Percentiles rank a stretch among this genome's conserved stretches.
Evolutionary conservation across 1,140 invertebrate genomes (phyloP).

Genomic region (Battus philenor): DNA sequence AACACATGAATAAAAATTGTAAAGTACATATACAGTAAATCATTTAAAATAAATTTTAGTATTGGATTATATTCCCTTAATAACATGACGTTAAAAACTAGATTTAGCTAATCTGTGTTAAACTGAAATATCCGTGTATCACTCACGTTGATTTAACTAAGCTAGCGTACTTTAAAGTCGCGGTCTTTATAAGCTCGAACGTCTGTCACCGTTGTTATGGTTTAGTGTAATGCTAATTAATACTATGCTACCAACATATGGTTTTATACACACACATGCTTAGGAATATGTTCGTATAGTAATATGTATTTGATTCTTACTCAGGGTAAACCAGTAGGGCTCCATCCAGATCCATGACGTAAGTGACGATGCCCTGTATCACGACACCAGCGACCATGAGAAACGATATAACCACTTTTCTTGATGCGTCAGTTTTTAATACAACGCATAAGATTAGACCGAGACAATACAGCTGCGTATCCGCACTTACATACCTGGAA

Average conservation of each 20-base stretch:
- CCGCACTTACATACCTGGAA: constrained; percentile 41
- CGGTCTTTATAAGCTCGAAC: no score
- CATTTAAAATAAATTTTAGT: no score
- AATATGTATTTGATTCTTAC: no score
- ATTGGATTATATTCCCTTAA: no score
- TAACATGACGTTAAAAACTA: no score
- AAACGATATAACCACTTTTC: not conserved
- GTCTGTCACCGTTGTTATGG: not conserved
- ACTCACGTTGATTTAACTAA: no score
- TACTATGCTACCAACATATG: no score
- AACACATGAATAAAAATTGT: no score
- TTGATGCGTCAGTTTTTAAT: not conserved
- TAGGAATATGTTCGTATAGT: not conserved
- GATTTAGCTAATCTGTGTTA: no score
- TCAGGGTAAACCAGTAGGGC: constrained; percentile 8
- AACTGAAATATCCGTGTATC: no score
- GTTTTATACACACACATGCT: not conserved
- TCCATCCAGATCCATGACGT: constrained; percentile 8
- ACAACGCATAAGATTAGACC: constrained; percentile 9
- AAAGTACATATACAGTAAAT: no score
- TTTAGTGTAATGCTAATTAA: no score
- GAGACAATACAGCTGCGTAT: constrained; percentile 21
- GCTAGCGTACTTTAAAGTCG: not conserved
- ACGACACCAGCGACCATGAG: not conserved
- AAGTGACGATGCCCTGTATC: constrained; percentile 7